phyloP scores from a whole-genome alignment of 2,888 invertebrate genomes.

The Meliscaeva auricollis region DNA sequence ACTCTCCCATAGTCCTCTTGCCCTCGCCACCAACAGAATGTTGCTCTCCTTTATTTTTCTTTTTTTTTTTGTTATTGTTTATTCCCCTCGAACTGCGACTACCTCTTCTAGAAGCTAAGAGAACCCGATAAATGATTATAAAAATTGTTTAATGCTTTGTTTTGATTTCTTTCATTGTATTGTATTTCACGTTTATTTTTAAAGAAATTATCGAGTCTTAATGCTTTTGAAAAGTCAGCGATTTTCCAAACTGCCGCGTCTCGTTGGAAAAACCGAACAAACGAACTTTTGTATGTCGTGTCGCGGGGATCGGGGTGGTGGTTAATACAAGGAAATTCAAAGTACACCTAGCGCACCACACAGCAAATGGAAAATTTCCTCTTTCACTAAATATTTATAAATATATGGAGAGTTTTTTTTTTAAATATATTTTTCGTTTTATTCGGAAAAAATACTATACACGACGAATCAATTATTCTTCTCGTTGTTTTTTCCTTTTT shows the following conservation, averaged over 20 bases:
- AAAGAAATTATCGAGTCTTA: slow-evolving; percentile 33
- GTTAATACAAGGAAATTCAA: slow-evolving; percentile 54
- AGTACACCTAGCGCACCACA: slow-evolving; percentile 64
- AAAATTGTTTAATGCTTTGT: slow-evolving; percentile 51
- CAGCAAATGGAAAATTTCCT: slow-evolving; percentile 68
- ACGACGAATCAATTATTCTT: slow-evolving; percentile 53
- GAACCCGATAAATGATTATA: slow-evolving; percentile 43
- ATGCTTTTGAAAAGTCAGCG: slow-evolving; percentile 43
- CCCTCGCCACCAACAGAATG: background rate
- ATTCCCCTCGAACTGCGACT: slow-evolving; percentile 18
- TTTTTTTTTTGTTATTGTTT: slow-evolving; percentile 4
- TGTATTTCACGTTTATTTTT: slow-evolving; percentile 50
- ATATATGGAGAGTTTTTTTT: slow-evolving; percentile 52
- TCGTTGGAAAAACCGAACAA: slow-evolving; percentile 31
- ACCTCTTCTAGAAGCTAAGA: slow-evolving; percentile 31
- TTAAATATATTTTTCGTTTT: slow-evolving; percentile 38
- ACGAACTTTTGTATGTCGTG: slow-evolving; percentile 31
- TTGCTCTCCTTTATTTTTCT: slow-evolving; percentile 17
- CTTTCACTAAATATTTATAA: slow-evolving; percentile 66
- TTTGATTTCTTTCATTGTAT: slow-evolving; percentile 52
- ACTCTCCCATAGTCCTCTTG: slow-evolving; percentile 7
- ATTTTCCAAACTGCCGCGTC: slow-evolving; percentile 42
- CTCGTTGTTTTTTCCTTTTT: slow-evolving; percentile 4
- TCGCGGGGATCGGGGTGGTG: slow-evolving; percentile 17
- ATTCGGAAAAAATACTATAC: slow-evolving; percentile 42